Evolutionary conservation across 2,888 invertebrate species (phyloP).

Genomic region (Philereme vetulata): DNA sequence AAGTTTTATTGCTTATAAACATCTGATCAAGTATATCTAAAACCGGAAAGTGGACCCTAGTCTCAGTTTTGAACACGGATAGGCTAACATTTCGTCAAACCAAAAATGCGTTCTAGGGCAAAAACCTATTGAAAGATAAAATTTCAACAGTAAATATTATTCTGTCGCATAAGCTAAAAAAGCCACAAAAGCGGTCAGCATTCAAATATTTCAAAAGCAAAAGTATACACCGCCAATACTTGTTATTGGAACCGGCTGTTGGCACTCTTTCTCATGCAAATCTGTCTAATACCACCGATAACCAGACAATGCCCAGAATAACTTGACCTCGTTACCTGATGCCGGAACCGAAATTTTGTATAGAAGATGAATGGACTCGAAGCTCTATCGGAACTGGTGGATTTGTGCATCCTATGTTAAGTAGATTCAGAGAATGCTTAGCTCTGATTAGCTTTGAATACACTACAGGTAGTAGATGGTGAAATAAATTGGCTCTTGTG

Average conservation of each 20-base stretch:
- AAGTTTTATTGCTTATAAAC: no score
- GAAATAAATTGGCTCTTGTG: no score
- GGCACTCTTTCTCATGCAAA: slow-evolving; percentile 60
- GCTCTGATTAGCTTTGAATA: slow-evolving; percentile 42
- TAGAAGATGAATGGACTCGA: slow-evolving; percentile 21
- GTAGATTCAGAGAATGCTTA: slow-evolving; percentile 46
- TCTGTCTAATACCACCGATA: slow-evolving; percentile 47
- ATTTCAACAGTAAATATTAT: no score
- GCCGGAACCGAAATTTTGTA: slow-evolving; percentile 13
- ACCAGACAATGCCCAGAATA: slow-evolving; percentile 35
- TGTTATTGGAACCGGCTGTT: slow-evolving; percentile 45
- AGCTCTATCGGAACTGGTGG: slow-evolving; percentile 39
- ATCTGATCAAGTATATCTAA: no score
- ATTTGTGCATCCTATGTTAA: slow-evolving; percentile 36
- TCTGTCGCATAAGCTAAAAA: no score
- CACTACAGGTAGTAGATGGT: no score
- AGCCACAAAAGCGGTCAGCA: slow-evolving; percentile 28
- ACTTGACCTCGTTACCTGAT: slow-evolving; percentile 38
- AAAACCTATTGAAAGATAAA: no score
- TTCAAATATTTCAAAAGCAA: slow-evolving; percentile 45
- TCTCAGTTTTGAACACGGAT: no score
- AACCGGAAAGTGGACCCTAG: no score
- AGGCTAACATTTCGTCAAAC: no score
- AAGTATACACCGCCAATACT: slow-evolving; percentile 44
- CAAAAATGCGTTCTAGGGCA: no score